Conservation (phyloP, 2,888 invertebrate genomes). For the Aspidiotus rigidus region DNA sequence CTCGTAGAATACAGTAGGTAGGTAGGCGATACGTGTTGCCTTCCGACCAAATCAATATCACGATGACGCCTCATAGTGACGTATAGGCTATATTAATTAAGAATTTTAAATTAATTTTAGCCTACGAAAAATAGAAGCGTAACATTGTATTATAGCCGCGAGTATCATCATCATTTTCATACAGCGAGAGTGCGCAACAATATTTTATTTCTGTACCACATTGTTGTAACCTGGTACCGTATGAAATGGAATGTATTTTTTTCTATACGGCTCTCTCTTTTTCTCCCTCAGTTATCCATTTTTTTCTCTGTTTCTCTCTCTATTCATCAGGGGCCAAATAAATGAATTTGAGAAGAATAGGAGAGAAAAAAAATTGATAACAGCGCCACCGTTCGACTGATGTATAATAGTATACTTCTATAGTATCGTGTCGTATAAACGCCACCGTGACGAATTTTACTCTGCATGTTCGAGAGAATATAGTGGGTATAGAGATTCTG, state of each 20-base stretch:
- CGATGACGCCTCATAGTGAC: slow-evolving; percentile 3
- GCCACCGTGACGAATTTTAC: slow-evolving; percentile 33
- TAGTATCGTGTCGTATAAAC: slow-evolving; percentile 7
- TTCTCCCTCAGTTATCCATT: neutral
- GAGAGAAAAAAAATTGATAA: slow-evolving; percentile 12
- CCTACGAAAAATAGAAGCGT: neutral
- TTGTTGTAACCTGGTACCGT: slow-evolving; percentile 15
- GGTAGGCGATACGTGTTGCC: slow-evolving; percentile 2
- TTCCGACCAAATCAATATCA: slow-evolving; percentile 5
- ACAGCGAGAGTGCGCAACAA: neutral
- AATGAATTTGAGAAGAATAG: slow-evolving; percentile 11
- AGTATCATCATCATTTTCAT: no score
- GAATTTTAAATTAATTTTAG: slow-evolving; percentile 12
- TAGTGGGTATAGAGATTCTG: slow-evolving; percentile 23
- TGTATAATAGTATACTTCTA: neutral
- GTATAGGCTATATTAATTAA: slow-evolving; percentile 9
- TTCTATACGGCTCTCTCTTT: neutral
- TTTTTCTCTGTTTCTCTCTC: slow-evolving; percentile 7
- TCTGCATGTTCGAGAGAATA: slow-evolving; percentile 6
- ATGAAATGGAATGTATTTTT: slow-evolving; percentile 14
- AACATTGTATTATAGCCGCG: neutral
- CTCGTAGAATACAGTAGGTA: neutral
- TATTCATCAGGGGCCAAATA: slow-evolving; percentile 21
- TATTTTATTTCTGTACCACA: slow-evolving; percentile 18
- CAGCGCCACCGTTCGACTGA: slow-evolving; percentile 25